Evolutionary conservation across 2,113 vertebrate genomes (phyloP).

Genomic region (Tragelaphus scriptus): DNA sequence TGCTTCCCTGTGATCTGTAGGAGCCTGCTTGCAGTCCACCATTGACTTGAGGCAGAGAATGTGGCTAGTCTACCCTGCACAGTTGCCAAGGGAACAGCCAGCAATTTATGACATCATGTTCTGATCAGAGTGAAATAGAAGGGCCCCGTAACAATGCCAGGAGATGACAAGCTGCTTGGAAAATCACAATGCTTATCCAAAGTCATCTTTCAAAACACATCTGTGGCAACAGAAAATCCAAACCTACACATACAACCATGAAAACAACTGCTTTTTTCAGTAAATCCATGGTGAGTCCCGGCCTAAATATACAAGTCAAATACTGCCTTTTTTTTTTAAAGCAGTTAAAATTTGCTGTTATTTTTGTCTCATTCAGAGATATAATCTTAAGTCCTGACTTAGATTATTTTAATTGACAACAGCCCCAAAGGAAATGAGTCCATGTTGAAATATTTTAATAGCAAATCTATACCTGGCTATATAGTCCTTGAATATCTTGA

Average conservation of each 20-base stretch:
- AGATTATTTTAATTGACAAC: background rate
- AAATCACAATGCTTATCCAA: conserved; percentile 58
- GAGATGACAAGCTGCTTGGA: conserved; percentile 59
- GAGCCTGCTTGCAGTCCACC: background rate
- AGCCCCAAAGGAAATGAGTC: conserved; percentile 28
- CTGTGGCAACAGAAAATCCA: conserved; percentile 17
- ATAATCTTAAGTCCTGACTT: background rate
- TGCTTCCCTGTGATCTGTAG: background rate
- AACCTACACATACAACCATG: background rate
- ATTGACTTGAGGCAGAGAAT: conserved; percentile 6
- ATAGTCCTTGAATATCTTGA: background rate
- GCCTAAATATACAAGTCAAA: background rate
- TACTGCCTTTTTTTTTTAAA: background rate
- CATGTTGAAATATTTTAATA: conserved; percentile 25
- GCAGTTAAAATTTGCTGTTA: background rate
- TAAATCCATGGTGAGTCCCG: background rate
- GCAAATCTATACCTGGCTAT: background rate
- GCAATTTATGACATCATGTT: conserved; percentile 60
- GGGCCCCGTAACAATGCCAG: conserved; percentile 47
- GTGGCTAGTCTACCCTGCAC: background rate
- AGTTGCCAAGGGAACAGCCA: conserved; percentile 63
- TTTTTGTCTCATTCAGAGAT: conserved; percentile 28
- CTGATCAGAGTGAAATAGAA: conserved; percentile 28
- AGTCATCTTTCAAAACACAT: conserved; percentile 47
- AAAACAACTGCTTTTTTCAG: conserved; percentile 16